A percentile compares a stretch with the other conserved stretches of the same genome.
Conservation (phyloP, 2,797 vertebrate genomes). For the Thamnophis elegans region DNA sequence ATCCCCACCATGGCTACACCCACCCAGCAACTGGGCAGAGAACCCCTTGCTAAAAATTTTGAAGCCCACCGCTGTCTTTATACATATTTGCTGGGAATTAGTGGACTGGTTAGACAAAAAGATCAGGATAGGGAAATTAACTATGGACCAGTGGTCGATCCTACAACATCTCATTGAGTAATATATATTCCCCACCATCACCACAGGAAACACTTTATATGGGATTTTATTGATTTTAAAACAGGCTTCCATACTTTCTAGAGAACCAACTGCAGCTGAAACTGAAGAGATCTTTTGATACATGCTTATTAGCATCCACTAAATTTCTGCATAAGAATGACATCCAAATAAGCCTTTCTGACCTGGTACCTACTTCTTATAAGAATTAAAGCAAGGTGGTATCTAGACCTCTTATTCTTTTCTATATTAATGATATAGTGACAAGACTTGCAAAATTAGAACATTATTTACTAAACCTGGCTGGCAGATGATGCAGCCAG, state of each 20-base stretch:
- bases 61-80: background rate
- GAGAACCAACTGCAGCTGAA: background rate
- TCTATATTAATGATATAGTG: background rate
- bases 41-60: too few species aligned
- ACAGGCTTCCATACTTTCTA: background rate
- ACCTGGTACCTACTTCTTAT: background rate
- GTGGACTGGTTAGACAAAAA: background rate
- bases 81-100: background rate
- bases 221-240: background rate
- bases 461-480: background rate
- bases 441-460: background rate
- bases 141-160: background rate
- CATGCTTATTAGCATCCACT: background rate
- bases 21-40: too few species aligned
- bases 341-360: background rate
- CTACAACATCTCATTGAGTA: background rate
- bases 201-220: background rate
- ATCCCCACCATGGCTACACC: too few species aligned
- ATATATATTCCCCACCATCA: background rate
- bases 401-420: background rate
- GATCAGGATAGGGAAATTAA: background rate
- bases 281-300: background rate
- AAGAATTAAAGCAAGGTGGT: background rate
- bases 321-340: background rate
- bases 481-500: background rate